Percentiles rank a stretch among this genome's conserved stretches.
phyloP scores from a whole-genome alignment of 1,140 invertebrate species.

The Pogonus chalceus region DNA sequence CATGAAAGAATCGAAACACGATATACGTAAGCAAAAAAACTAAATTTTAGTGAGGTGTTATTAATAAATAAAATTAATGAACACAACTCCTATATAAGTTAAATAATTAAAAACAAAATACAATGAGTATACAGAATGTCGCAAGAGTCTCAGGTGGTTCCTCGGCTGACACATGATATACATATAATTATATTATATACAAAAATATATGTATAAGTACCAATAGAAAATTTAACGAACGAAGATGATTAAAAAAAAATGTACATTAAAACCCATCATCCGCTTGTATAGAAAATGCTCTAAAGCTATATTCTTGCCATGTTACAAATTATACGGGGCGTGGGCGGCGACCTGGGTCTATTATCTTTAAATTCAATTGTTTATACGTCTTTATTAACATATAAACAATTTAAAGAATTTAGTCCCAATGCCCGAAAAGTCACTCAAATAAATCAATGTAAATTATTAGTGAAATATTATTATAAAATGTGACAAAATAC shows the following conservation, averaged over 20 bases:
- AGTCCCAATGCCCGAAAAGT: too few species aligned
- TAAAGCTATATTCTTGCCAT: not conserved
- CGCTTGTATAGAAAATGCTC: not conserved
- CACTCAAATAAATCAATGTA: too few species aligned
- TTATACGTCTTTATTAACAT: too few species aligned
- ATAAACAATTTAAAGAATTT: too few species aligned
- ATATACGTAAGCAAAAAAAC: slow-evolving; percentile 32
- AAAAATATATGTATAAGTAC: not conserved
- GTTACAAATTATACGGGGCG: not conserved
- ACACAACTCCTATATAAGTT: slow-evolving; percentile 1
- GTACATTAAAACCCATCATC: not conserved
- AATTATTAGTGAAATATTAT: too few species aligned
- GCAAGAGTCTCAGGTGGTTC: slow-evolving; percentile 32
- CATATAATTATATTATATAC: not conserved
- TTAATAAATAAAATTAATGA: not conserved
- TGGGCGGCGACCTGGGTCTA: not conserved
- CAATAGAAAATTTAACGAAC: not conserved
- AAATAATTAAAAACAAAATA: slow-evolving; percentile 28
- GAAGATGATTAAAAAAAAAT: not conserved
- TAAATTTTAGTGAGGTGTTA: slow-evolving; percentile 13
- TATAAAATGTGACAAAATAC: too few species aligned
- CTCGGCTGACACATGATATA: slow-evolving; percentile 18
- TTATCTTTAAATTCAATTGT: too few species aligned
- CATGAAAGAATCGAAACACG: slow-evolving; percentile 14
- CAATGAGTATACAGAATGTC: slow-evolving; percentile 33